phyloP scores from a whole-genome alignment of 2,797 vertebrate genomes.

The Trematomus bernacchii region DNA sequence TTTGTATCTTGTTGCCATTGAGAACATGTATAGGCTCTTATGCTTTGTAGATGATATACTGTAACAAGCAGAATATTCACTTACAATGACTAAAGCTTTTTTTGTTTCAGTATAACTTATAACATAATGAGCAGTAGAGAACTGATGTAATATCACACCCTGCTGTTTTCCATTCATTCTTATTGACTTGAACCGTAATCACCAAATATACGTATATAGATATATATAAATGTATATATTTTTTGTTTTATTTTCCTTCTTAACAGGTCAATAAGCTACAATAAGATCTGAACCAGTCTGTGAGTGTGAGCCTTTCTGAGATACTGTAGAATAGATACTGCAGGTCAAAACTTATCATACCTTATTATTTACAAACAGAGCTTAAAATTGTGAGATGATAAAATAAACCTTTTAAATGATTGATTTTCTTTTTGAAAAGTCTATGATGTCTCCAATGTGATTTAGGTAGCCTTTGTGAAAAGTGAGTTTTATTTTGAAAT shows the following conservation, averaged over 20 bases:
- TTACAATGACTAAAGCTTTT: constrained; percentile 1
- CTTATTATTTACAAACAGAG: background rate
- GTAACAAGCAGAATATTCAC: background rate
- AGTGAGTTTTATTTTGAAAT: constrained; percentile 52
- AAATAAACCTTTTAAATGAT: background rate
- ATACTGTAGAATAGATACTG: background rate
- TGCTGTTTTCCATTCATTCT: constrained; percentile 19
- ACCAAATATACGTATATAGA: background rate
- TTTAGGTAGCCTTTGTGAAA: background rate
- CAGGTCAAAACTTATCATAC: background rate
- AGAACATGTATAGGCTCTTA: constrained; percentile 35
- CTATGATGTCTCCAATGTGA: background rate
- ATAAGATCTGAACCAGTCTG: background rate
- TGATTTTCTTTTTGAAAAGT: background rate
- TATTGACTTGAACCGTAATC: background rate
- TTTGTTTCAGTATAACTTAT: constrained; percentile 25
- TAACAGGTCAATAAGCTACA: background rate
- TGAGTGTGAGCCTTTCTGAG: background rate
- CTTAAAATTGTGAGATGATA: background rate
- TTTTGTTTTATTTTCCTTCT: background rate
- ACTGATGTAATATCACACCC: constrained; percentile 42
- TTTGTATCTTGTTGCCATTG: constrained; percentile 34
- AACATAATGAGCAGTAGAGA: constrained; percentile 34
- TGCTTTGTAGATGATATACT: constrained; percentile 43
- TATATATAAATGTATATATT: background rate